Conservation (phyloP, 35 echinoderm and acorn worm genomes). For the Diadema setosum region DNA sequence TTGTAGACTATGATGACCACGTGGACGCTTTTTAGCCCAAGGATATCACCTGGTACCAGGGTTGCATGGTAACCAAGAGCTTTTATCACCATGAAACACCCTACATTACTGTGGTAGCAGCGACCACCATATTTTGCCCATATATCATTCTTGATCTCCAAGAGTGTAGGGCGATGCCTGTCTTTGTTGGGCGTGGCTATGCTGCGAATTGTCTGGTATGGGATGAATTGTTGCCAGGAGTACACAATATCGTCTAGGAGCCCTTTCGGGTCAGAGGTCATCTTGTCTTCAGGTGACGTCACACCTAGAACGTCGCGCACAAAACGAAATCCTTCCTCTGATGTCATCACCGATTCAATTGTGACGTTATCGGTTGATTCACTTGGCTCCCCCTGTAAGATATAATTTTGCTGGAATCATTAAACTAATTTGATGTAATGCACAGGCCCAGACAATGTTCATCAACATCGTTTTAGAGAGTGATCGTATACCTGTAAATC, state of each 20-base stretch:
- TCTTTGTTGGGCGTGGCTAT: not conserved
- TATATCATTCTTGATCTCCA: conserved; percentile 33
- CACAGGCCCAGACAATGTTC: no score
- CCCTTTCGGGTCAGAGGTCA: not conserved
- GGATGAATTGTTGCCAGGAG: not conserved
- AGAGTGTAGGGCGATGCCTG: conserved; percentile 17
- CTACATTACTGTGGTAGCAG: conserved; percentile 37
- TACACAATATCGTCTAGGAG: not conserved
- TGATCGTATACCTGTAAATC: no score
- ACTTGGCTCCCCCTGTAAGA: no score
- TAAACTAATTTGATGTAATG: no score
- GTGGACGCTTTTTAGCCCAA: not conserved
- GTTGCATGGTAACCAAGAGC: conserved; percentile 27
- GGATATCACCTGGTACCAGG: conserved; percentile 10
- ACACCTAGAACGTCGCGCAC: not conserved
- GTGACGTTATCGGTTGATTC: no score
- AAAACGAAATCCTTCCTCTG: not conserved
- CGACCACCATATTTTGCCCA: conserved; percentile 23
- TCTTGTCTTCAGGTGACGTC: not conserved
- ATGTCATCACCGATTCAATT: not conserved
- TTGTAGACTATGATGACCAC: conserved; percentile 13
- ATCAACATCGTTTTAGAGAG: no score
- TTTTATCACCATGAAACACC: conserved; percentile 26
- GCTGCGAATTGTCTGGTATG: conserved; percentile 48
- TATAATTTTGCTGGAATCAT: no score